Conservation (phyloP, 2,113 vertebrate genomes). For the Todiramphus chloris region DNA sequence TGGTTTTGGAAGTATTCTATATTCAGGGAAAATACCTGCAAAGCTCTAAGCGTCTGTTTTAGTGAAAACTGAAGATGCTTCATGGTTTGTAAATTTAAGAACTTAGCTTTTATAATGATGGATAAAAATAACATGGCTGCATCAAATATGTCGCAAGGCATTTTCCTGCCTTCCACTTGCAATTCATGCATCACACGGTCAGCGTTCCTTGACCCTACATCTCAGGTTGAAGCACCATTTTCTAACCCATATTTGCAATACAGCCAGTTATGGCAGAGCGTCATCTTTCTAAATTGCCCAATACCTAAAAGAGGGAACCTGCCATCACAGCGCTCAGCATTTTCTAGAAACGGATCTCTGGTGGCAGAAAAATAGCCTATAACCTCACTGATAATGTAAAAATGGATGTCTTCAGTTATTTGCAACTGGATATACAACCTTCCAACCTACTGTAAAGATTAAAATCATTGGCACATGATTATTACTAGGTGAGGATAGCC, state of each 20-base stretch:
- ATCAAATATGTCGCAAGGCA: background rate
- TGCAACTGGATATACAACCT: background rate
- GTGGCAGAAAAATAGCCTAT: background rate
- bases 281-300: background rate
- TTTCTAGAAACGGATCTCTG: background rate
- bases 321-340: background rate
- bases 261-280: background rate
- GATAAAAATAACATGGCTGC: background rate
- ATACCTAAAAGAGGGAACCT: background rate
- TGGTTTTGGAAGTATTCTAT: background rate
- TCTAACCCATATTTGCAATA: background rate
- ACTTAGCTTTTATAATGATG: background rate
- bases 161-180: background rate
- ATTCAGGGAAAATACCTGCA: background rate
- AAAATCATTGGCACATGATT: background rate
- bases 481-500: background rate
- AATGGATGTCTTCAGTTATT: background rate
- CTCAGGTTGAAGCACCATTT: background rate
- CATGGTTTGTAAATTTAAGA: background rate
- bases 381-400: background rate
- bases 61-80: background rate
- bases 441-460: background rate
- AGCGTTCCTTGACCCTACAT: background rate
- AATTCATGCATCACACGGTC: accelerated
- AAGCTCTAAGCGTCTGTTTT: background rate